Evolutionary conservation across 2,888 invertebrate species (phyloP), one percentile per base, ranked within the genome.

Genomic region (Pandemis corylana): DNA sequence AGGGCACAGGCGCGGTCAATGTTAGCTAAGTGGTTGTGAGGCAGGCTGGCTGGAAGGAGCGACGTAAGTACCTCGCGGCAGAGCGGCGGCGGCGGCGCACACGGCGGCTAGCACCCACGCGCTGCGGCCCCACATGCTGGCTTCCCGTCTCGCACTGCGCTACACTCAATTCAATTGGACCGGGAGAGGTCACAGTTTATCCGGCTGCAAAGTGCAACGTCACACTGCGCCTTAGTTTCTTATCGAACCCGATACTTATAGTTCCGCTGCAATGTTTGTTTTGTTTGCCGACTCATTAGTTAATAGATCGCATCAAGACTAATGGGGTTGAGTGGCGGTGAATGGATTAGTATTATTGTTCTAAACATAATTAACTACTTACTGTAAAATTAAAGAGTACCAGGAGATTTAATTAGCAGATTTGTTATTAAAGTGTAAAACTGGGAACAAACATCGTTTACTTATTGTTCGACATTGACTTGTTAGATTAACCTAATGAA

Each of bases 121-220:
- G 13, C 67, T 15, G 44, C 65, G 73, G 20, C 56, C 65, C 64
- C 73, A 64, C 68, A 59, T 68, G 63, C 10, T 73, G 46, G 69
- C 73, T 20, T 69, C 64, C 73, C 59, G 73, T 41, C 59, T n/a
- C n/a, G 49, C 67, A 68, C 72, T 67, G 20, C 62, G 6, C 72
- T 20, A 56, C 56, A 56, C 51, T 51, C 51, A 51, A 51, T 51
- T 66, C 46, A 61, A 61, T 61, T 36, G 44, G 46, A 49, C 68
- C 73, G 73, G 69, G 73, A 69, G 49, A 59, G 73, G 73, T 74
- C 73, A 74, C 69, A 69, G 69, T 74, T 74, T 74, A 74, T 74
- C 73, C 42, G 72, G 46, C 65, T 61, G 51, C 61, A 67, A 28
- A 51, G 53, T 72, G 67, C 62, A 62, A 51, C 62, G 62, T 68